phyloP scores from a whole-genome alignment of 2,113 vertebrate genomes.

The Psilopsiagon aymara region DNA sequence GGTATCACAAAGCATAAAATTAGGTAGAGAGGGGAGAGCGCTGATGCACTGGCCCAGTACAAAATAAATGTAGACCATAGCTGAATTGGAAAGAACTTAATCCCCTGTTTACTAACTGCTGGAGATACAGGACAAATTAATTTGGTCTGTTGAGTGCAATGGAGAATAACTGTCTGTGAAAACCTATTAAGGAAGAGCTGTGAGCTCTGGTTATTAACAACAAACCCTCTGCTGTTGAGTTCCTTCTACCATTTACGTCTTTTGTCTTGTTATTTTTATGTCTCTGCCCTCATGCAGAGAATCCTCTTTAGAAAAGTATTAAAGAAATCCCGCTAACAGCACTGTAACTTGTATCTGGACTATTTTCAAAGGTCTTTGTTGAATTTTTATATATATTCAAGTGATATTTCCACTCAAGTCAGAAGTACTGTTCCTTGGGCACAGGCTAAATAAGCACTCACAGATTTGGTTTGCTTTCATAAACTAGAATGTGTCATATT shows the following conservation, averaged over 20 bases:
- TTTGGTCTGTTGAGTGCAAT: not conserved
- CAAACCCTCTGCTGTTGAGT: not conserved
- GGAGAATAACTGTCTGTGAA: not conserved
- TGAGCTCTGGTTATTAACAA: not conserved
- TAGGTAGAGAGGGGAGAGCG: not conserved
- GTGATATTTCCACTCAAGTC: not conserved
- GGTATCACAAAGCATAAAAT: not conserved
- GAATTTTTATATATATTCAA: not conserved
- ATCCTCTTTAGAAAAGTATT: not conserved
- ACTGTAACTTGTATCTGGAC: not conserved
- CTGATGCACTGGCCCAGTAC: not conserved
- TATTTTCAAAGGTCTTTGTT: not conserved
- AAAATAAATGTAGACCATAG: not conserved
- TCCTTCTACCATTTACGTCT: not conserved
- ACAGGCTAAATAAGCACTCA: not conserved
- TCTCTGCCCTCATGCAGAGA: not conserved
- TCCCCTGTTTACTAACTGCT: not conserved
- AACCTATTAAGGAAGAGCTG: not conserved
- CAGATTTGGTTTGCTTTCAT: not conserved
- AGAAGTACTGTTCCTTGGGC: not conserved
- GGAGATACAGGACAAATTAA: not conserved
- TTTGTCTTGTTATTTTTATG: not conserved
- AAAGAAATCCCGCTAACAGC: not conserved
- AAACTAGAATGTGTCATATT: not conserved
- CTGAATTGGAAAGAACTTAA: not conserved